Conservation (phyloP, 2,888 invertebrate species). For the Drosophila nigricruria region DNA sequence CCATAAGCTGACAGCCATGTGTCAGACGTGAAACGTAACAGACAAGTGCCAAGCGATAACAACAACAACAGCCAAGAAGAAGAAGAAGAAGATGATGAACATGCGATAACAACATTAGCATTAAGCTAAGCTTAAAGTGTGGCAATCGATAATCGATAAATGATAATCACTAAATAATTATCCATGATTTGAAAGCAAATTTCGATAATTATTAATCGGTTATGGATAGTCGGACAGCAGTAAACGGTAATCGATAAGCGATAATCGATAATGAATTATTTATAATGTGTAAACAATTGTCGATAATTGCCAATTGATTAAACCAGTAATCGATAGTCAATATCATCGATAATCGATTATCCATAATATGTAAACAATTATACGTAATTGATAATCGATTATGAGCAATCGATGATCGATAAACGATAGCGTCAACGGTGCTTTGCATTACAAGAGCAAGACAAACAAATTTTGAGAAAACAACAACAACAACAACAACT, state of each 20-base stretch:
- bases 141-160: constrained; percentile 23
- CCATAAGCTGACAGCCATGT: constrained; percentile 4
- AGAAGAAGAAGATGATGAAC: constrained; percentile 3
- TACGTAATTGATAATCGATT: constrained; percentile 1
- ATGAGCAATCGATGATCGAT: constrained; percentile 3
- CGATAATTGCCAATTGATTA: background rate
- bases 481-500: constrained; percentile 58
- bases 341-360: background rate
- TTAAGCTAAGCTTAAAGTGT: constrained; percentile 26
- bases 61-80: constrained; percentile 19
- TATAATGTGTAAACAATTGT: background rate
- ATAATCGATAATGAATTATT: constrained; percentile 10
- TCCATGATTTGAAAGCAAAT: constrained; percentile 1
- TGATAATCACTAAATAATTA: constrained; percentile 5
- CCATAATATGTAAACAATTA: background rate
- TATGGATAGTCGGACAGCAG: background rate
- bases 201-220: constrained; percentile 4
- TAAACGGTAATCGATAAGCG: constrained; percentile 10
- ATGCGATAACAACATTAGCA: constrained; percentile 18
- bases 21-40: constrained; percentile 13
- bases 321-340: background rate
- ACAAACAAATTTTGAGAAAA: constrained; percentile 15
- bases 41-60: constrained; percentile 34
- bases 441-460: constrained; percentile 27
- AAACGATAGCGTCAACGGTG: constrained; percentile 18